Conservation (phyloP, 37 sponge, comb jelly and placozoan genomes). For the Aplysina aerophoba region DNA sequence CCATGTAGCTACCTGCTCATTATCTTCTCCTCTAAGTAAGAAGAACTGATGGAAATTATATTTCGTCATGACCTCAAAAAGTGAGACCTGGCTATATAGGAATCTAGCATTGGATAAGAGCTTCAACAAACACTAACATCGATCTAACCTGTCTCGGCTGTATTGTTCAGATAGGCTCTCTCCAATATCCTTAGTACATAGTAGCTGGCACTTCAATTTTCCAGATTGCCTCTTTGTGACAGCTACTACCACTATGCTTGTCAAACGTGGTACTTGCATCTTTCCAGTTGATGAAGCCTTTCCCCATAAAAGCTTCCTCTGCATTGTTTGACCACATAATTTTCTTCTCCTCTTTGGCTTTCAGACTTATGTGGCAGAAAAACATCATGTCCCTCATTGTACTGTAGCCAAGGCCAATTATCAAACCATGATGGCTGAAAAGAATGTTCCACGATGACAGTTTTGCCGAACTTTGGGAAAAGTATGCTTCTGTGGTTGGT, state of each 20-base stretch:
- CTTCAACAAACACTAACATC: conserved; percentile 5
- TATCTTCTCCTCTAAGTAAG: conserved; percentile 34
- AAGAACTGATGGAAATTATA: conserved; percentile 52
- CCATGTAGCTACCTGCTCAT: conserved; percentile 21
- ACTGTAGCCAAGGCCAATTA: neutral
- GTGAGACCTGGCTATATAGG: conserved; percentile 19
- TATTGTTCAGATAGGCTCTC: conserved; percentile 14
- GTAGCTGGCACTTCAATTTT: conserved; percentile 9
- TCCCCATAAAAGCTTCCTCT: neutral
- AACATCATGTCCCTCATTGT: neutral
- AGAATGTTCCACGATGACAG: neutral
- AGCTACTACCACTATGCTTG: neutral
- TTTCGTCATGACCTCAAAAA: conserved; percentile 27
- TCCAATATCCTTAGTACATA: conserved; percentile 6
- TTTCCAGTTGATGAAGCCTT: conserved; percentile 24
- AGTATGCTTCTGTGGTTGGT: conserved; percentile 28
- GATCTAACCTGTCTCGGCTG: neutral
- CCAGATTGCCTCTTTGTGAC: conserved; percentile 18
- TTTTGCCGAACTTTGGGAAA: neutral
- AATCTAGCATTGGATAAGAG: conserved; percentile 8
- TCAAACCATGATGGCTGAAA: neutral
- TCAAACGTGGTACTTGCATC: conserved; percentile 5
- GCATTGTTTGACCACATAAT: neutral
- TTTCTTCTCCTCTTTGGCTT: neutral
- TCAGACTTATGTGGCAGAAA: neutral